These are phyloP conservation scores for Actias luna DNA, from an alignment of 2,888 invertebrate genomes.

Conservation along the genomic window DNA sequence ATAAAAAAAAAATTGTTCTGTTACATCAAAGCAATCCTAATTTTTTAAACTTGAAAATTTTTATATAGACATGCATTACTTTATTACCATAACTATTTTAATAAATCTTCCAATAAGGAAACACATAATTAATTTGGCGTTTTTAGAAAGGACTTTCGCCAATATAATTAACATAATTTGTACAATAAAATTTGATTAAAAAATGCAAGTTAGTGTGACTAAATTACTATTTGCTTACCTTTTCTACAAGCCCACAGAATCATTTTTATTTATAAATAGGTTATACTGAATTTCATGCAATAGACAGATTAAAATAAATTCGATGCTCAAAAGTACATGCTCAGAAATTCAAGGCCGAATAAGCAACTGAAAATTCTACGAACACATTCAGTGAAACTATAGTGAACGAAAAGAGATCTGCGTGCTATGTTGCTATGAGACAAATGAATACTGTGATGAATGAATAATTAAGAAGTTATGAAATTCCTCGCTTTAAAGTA, in stretches of 20 bases:
- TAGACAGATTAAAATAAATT: not conserved
- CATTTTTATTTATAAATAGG: not conserved
- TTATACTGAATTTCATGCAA: slow-evolving; percentile 1
- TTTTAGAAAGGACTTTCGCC: too few relatives aligned
- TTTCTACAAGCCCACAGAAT: not conserved
- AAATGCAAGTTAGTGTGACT: not conserved
- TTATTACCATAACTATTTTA: too few relatives aligned
- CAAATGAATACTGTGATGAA: slow-evolving; percentile 17
- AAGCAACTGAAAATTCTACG: slow-evolving; percentile 46
- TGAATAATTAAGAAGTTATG: not conserved
- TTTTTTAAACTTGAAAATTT: too few relatives aligned
- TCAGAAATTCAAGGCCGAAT: slow-evolving; percentile 37
- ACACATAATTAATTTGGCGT: too few relatives aligned
- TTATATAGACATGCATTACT: too few relatives aligned
- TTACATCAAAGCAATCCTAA: too few relatives aligned
- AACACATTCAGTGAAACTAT: slow-evolving; percentile 42
- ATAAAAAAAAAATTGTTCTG: too few relatives aligned
- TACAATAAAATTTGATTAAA: not conserved
- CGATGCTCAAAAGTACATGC: slow-evolving; percentile 29
- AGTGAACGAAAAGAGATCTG: slow-evolving; percentile 74
- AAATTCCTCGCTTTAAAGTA: not conserved
- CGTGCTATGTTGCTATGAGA: slow-evolving; percentile 48
- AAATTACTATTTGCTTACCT: not conserved
- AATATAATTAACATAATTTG: too few relatives aligned
- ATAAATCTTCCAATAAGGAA: too few relatives aligned